Percentiles rank a stretch among this genome's conserved stretches.
These are phyloP conservation scores for Hapalemur alaotrensis DNA, from an alignment of 2,797 vertebrate species.

Conservation along the genomic window DNA sequence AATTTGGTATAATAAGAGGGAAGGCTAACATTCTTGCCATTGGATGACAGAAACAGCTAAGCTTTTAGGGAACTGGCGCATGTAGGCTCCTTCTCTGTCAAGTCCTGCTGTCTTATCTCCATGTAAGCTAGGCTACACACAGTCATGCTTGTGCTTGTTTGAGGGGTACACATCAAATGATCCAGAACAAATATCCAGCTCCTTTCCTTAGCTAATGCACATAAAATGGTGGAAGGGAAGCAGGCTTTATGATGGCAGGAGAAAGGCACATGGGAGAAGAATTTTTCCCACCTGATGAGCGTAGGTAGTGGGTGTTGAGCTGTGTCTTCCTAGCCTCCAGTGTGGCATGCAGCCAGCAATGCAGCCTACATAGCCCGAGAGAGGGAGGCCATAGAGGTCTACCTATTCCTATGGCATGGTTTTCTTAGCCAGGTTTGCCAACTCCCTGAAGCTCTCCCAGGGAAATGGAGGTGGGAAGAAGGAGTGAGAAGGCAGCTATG, in stretches of 20 bases:
- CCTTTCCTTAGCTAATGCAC: neutral
- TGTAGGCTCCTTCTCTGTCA: neutral
- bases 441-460: neutral
- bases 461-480: neutral
- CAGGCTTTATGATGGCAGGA: neutral
- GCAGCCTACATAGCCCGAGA: no score
- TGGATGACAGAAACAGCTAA: neutral
- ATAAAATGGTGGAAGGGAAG: neutral
- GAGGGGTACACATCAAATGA: neutral
- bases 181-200: neutral
- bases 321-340: neutral
- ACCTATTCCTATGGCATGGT: neutral
- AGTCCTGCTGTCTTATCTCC: neutral
- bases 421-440: neutral
- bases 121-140: neutral
- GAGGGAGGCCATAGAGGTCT: neutral
- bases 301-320: neutral
- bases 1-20: neutral
- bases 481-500: neutral
- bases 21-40: neutral
- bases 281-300: neutral
- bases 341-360: neutral
- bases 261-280: neutral
- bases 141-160: neutral
- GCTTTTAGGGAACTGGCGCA: neutral